A percentile compares a stretch with the other conserved stretches of the same genome.
These are phyloP conservation scores for Isichthys henryi DNA, from an alignment of 2,113 vertebrate genomes.

Conservation along the genomic window DNA sequence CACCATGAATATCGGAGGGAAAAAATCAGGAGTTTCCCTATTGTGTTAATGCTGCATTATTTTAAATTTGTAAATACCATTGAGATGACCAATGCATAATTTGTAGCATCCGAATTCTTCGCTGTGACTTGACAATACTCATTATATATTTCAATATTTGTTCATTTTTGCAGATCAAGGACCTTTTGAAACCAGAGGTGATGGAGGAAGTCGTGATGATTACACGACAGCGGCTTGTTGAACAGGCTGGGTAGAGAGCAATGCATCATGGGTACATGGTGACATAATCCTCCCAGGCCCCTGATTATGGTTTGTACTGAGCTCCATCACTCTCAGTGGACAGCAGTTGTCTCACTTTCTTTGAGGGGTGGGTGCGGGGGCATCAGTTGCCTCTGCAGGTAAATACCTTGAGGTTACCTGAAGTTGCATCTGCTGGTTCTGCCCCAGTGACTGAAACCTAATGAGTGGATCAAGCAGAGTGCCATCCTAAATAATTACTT, in stretches of 20 bases:
- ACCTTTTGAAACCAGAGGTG: slow-evolving; percentile 86
- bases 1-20: background rate
- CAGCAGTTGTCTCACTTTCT: background rate
- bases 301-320: background rate
- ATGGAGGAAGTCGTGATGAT: slow-evolving; percentile 86
- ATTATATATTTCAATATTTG: background rate
- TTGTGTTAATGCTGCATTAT: background rate
- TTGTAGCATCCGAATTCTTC: background rate
- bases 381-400: background rate
- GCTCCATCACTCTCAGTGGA: background rate
- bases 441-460: background rate
- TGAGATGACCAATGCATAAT: background rate
- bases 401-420: background rate
- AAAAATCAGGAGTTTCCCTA: background rate
- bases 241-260: slow-evolving; percentile 71
- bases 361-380: background rate
- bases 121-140: background rate
- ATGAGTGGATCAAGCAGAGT: background rate
- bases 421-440: background rate
- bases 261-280: background rate
- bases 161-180: slow-evolving; percentile 75
- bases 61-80: background rate
- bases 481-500: background rate
- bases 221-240: slow-evolving; percentile 79
- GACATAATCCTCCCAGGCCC: background rate